phyloP scores from a whole-genome alignment of 2,113 vertebrate genomes.

The Chlorodrepanis virens region DNA sequence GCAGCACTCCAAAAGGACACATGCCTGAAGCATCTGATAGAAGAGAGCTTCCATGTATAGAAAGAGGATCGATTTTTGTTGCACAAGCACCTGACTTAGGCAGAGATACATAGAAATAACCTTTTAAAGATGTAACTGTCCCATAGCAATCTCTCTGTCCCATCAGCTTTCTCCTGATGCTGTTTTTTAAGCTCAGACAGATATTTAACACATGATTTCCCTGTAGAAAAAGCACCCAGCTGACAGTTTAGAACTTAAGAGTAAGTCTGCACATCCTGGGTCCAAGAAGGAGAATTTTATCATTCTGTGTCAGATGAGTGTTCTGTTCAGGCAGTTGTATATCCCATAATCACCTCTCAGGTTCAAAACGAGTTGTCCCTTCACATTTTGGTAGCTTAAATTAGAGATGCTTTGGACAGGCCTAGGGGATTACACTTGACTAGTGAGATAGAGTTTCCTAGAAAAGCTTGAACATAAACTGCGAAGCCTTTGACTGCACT shows the following conservation, averaged over 20 bases:
- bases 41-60: not conserved
- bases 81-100: not conserved
- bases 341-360: not conserved
- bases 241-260: not conserved
- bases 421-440: not conserved
- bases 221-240: not conserved
- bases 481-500: not conserved
- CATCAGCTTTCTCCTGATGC: not conserved
- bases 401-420: not conserved
- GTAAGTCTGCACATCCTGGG: not conserved
- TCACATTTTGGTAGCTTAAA: not conserved
- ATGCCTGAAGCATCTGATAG: not conserved
- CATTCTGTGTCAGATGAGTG: accelerated
- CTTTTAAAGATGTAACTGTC: not conserved
- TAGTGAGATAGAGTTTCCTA: not conserved
- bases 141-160: not conserved
- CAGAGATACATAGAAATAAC: not conserved
- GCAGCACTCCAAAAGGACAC: not conserved
- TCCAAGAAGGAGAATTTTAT: not conserved
- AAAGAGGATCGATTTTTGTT: not conserved
- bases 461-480: not conserved
- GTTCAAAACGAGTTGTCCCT: not conserved
- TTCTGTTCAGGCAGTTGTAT: not conserved
- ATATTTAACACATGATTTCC: not conserved
- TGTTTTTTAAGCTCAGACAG: not conserved